A percentile compares a stretch with the other conserved stretches of the same genome.
phyloP scores from a whole-genome alignment of 2,113 vertebrate species.

The Cervus canadensis region DNA sequence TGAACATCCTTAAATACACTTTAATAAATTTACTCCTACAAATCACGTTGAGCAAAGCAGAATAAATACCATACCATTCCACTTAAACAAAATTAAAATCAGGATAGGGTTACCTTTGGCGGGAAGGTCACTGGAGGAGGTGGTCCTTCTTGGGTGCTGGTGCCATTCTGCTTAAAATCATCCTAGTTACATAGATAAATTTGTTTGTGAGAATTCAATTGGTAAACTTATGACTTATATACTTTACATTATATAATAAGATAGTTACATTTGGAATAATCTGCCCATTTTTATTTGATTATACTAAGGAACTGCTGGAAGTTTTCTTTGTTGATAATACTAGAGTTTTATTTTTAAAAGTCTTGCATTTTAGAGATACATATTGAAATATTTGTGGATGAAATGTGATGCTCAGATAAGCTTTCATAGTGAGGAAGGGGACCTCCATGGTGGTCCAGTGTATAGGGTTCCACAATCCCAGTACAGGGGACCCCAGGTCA shows the following conservation, averaged over 20 bases:
- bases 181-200: neutral
- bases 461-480: neutral
- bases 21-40: neutral
- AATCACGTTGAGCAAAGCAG: neutral
- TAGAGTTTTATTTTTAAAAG: neutral
- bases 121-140: neutral
- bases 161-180: neutral
- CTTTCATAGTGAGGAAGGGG: neutral
- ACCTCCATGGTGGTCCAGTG: neutral
- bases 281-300: neutral
- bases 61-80: neutral
- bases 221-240: neutral
- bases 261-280: neutral
- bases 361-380: neutral
- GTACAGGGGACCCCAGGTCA: neutral
- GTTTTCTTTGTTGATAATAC: neutral
- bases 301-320: neutral
- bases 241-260: neutral
- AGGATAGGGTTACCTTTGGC: neutral
- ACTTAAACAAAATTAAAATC: neutral
- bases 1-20: neutral
- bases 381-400: neutral
- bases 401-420: neutral
- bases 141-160: accelerated
- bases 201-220: neutral